A percentile compares a stretch with the other conserved stretches of the same genome.
phyloP scores from a whole-genome alignment of 2,797 vertebrate species.

The Enteromius thamalakanensis region DNA sequence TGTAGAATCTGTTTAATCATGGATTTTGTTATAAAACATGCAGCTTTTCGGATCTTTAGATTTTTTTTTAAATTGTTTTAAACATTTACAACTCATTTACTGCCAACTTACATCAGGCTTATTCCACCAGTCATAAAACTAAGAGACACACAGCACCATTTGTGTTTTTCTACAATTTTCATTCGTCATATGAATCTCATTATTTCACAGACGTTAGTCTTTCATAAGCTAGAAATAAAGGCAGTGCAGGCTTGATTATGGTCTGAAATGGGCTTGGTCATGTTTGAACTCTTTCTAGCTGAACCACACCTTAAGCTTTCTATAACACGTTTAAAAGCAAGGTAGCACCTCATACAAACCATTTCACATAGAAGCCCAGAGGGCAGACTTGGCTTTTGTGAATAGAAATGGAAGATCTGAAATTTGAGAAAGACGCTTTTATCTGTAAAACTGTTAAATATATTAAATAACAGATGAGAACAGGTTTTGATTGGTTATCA shows the following conservation, averaged over 20 bases:
- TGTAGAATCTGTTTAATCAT: too few species aligned
- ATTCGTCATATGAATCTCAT: background rate
- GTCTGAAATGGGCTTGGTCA: background rate
- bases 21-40: background rate
- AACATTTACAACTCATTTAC: background rate
- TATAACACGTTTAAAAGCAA: background rate
- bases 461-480: background rate
- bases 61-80: too few species aligned
- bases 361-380: background rate
- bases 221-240: background rate
- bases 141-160: background rate
- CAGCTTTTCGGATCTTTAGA: background rate
- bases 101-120: background rate
- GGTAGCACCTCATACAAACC: background rate
- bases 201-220: background rate
- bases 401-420: background rate
- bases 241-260: background rate
- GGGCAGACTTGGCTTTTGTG: background rate
- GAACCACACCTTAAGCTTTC: conserved; percentile 3
- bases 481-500: background rate
- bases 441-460: background rate
- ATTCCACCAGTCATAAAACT: background rate
- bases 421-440: background rate
- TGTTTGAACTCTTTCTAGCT: background rate
- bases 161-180: background rate